Conservation (phyloP, 1,140 invertebrate genomes). For the silkworm (Bombyx mori) region ASM3026992v2 NC_085118.1:3160001-3160500, state of each 20-base stretch:
- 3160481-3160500: no score
- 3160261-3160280: conserved; percentile 40
- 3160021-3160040: no score
- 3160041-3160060: no score
- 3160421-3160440: no score
- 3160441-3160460: no score
- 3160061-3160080: no score
- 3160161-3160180: conserved; percentile 58
- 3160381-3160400: conserved; percentile 44
- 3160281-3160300: conserved; percentile 42
- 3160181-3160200: conserved; percentile 42
- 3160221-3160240: conserved; percentile 53
- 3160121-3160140: conserved; percentile 35
- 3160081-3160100: no score
- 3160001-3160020: no score
- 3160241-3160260: conserved; percentile 59
- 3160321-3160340: conserved; percentile 45
- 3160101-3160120: background rate
- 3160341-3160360: conserved; percentile 52
- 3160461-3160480: no score
- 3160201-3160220: conserved; percentile 45
- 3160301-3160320: conserved; percentile 47
- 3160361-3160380: conserved; percentile 55
- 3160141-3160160: conserved; percentile 53
- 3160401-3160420: background rate